A percentile compares a stretch with the other conserved stretches of the same genome.
Conservation (phyloP, 1,140 invertebrate genomes). For the Stegodyphus dumicola region DNA sequence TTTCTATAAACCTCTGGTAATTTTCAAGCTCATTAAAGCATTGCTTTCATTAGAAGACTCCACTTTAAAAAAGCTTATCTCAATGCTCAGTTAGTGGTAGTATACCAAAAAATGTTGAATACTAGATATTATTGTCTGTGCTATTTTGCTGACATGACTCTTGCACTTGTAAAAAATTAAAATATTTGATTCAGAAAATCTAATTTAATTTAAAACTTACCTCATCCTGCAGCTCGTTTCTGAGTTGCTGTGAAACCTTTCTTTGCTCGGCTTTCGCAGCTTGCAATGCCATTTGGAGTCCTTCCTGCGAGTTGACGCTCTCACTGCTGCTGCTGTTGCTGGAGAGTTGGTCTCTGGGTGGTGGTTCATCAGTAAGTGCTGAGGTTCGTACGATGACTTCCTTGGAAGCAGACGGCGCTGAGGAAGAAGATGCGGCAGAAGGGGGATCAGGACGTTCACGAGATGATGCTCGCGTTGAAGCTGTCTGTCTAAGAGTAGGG, state of each 20-base stretch:
- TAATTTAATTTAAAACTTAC: slow-evolving; percentile 1
- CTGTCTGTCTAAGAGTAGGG: slow-evolving; percentile 46
- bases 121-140: too few species aligned
- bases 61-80: too few species aligned
- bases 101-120: too few species aligned
- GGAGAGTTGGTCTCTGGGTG: slow-evolving; percentile 63
- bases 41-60: too few species aligned
- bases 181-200: too few species aligned
- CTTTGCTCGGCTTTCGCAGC: slow-evolving; percentile 47
- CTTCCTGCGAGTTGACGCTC: slow-evolving; percentile 80
- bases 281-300: slow-evolving; percentile 67
- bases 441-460: slow-evolving; percentile 38
- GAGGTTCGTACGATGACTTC: slow-evolving; percentile 40
- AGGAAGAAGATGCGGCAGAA: slow-evolving; percentile 59
- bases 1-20: too few species aligned
- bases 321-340: slow-evolving; percentile 78
- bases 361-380: slow-evolving; percentile 48
- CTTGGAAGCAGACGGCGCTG: slow-evolving; percentile 62
- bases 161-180: too few species aligned
- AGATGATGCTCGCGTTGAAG: slow-evolving; percentile 29
- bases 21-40: too few species aligned
- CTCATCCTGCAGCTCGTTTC: slow-evolving; percentile 49
- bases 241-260: slow-evolving; percentile 32
- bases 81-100: too few species aligned
- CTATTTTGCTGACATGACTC: too few species aligned